Base-by-base conservation (phyloP, 2,888 invertebrate species). In the Lithophane socia region DNA sequence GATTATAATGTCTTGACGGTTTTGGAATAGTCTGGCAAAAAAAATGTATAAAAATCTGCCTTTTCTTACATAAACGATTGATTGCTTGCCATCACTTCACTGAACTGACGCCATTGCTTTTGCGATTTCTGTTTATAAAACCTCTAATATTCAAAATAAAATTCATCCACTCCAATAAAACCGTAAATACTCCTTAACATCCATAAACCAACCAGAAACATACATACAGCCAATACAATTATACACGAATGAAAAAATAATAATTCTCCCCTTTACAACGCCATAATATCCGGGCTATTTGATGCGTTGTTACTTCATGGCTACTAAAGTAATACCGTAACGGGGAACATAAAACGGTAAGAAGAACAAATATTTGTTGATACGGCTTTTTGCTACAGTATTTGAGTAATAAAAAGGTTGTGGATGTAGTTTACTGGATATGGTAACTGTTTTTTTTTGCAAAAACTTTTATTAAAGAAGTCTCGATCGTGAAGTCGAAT, bases 331-430 rank as follows among this genome's bases (percentile, higher is more conserved):
- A 88, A 92, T 90, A 84, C 86, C 82, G 84, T 91, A 91, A 92
- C 89, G 86, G 85, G 61, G 60, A 71, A 79, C 85, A 87, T 93
- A 92, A 93, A 93, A 89, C 81, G 77, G 84, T 83, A 79, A 80
- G 82, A 83, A 83, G 84, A 89, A 90, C 90, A 91, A 92, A 92
- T 92, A 92, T 93, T 93, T 92, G 91, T 89, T 88, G 88, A 87
- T 90, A 87, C 81, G 73, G 78, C 87, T 79, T 85, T 86, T 87
- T 85, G 65, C 42, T 85, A n/a, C n/a, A 89, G 87, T 90, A 87
- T 87, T 90, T 77, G 16, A 77, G 83, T 83, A 87, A 80, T 89
- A 91, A 90, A 91, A 86, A 18, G 70, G 2, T 54, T 82, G 44
- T 21, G 21, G 66, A 77, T 64, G 3, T 60, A 29, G 13, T 10